Base-by-base conservation (phyloP, 2,888 invertebrate species). In the Lepidocyrtoides sp. region DNA sequence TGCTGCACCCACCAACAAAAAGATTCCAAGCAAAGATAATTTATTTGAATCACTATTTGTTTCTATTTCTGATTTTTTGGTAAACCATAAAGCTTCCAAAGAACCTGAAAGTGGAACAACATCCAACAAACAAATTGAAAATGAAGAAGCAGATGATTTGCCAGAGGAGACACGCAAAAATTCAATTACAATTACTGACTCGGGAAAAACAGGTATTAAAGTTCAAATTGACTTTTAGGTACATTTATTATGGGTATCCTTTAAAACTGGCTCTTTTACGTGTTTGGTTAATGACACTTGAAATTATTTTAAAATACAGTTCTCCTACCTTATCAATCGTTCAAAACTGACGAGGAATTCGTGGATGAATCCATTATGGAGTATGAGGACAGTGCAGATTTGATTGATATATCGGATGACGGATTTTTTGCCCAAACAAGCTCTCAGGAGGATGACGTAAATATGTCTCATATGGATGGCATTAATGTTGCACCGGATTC, bases 281-380 rank as follows among this genome's bases (percentile, higher is more conserved):
- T n/a, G n/a, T n/a, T n/a, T n/a, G n/a, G n/a, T n/a, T n/a, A n/a
- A n/a, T n/a, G n/a, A n/a, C n/a, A n/a, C n/a, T n/a, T n/a, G n/a
- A n/a, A n/a, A n/a, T n/a, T n/a, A n/a, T n/a, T n/a, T n/a, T n/a
- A n/a, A 10, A 32, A 4, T 77, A n/a, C 23, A 87, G 87, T 87
- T 3, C 12, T 79, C 2, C 66, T 87, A 1, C 87, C 87, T 1
- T 79, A 87, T 66, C 87, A 87, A 66, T 44, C 60, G 7, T 48
- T 87, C 66, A 87, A 87, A 51, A 36, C 54, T 63, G 77, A 29
- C 1, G 29, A 48, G 1, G 66, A 29, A 14, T 87, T 87, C 36
- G 79, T 87, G 10, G 87, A 87, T 23, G 87, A 87, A 66, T 87
- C 87, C 0, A 63, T 69, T 1, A 72, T 72, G 85, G 85, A 85